A percentile compares a stretch with the other conserved stretches of the same genome.
Evolutionary conservation across 2,888 invertebrate species (phyloP).

Genomic region (Drosophila colorata): DNA sequence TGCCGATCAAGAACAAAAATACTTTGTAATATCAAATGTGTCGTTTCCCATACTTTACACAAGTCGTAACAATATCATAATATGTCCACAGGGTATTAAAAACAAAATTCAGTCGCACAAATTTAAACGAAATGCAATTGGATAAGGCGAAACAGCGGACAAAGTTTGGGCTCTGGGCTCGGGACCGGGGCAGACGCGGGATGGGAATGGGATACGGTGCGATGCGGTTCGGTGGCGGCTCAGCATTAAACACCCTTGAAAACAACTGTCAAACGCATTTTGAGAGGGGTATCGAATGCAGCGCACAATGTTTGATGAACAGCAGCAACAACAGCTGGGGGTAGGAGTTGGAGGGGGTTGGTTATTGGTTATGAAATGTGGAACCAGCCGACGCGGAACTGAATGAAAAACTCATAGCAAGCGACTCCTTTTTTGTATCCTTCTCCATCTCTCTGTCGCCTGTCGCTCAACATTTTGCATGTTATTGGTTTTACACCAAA

Average conservation of each 20-base stretch:
- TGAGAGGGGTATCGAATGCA: constrained; percentile 53
- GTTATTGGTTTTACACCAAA: constrained; percentile 61
- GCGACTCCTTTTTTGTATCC: neutral
- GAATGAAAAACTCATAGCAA: constrained; percentile 25
- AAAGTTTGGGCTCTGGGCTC: neutral
- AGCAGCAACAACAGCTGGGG: neutral
- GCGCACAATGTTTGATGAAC: constrained; percentile 24
- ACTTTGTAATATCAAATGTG: neutral
- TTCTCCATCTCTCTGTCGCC: neutral
- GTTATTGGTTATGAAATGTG: constrained; percentile 40
- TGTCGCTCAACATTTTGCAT: constrained; percentile 48
- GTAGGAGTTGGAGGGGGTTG: neutral
- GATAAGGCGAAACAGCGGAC: neutral
- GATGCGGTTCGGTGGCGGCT: constrained; percentile 34
- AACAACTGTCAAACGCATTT: constrained; percentile 82
- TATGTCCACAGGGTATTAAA: neutral
- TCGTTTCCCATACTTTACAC: neutral
- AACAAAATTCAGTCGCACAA: constrained; percentile 13
- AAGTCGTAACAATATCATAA: neutral
- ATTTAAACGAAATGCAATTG: constrained; percentile 26
- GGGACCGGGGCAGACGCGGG: neutral
- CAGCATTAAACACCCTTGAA: constrained; percentile 80
- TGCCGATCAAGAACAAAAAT: neutral
- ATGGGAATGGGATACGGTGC: constrained; percentile 6
- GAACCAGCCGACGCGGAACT: constrained; percentile 23